These are phyloP conservation scores for Pyrgus malvae DNA, from an alignment of 2,888 invertebrate species.

Conservation along the genomic window DNA sequence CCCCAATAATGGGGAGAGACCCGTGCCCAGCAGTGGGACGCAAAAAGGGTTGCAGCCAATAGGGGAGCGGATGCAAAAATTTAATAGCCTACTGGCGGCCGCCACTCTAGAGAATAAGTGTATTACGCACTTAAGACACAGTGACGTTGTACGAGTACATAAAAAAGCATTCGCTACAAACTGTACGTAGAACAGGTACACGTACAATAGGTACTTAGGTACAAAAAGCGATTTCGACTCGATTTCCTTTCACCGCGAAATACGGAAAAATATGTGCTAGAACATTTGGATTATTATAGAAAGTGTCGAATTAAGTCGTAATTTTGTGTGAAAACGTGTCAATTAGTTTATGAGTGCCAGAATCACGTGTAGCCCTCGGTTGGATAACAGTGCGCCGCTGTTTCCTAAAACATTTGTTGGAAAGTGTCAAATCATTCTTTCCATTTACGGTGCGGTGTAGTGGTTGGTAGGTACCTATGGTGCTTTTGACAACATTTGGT, in stretches of 20 bases:
- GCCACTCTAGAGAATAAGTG: too few species aligned
- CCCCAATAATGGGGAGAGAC: too few species aligned
- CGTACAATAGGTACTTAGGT: not conserved
- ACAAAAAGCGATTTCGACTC: too few species aligned
- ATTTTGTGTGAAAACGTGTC: constrained; percentile 68
- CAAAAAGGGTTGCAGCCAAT: too few species aligned
- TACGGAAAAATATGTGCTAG: constrained; percentile 31
- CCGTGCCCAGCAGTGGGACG: too few species aligned
- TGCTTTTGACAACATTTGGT: constrained; percentile 52
- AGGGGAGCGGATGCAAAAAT: too few species aligned
- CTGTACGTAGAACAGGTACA: not conserved
- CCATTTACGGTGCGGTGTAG: constrained; percentile 64
- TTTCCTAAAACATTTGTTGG: constrained; percentile 73
- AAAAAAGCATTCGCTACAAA: not conserved
- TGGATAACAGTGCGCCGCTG: constrained; percentile 55
- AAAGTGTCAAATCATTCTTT: constrained; percentile 76
- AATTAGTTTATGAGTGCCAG: constrained; percentile 52
- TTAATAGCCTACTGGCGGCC: too few species aligned
- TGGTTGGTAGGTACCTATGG: too few species aligned
- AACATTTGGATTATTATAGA: constrained; percentile 59
- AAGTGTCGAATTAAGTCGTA: constrained; percentile 70
- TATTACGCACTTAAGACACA: too few species aligned
- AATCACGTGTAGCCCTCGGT: constrained; percentile 47
- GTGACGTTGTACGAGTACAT: too few species aligned
- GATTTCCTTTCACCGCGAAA: constrained; percentile 42